phyloP scores from a whole-genome alignment of 2,797 vertebrate species.

The Catharus ustulatus region DNA sequence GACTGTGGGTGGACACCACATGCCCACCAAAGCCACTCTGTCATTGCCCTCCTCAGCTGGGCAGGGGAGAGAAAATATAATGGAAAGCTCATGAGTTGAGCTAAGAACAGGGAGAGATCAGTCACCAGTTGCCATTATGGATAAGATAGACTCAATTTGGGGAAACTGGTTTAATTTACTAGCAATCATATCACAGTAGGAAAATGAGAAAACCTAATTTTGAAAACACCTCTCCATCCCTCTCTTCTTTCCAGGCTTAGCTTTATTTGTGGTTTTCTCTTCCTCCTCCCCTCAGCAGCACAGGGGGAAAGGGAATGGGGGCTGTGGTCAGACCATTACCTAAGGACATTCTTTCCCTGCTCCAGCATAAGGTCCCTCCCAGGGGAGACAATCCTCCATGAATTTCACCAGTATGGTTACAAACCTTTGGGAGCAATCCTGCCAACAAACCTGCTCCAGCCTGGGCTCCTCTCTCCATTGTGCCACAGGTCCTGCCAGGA shows the following conservation, averaged over 20 bases:
- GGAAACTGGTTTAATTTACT: background rate
- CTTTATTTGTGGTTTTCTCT: background rate
- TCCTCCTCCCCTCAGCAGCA: background rate
- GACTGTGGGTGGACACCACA: accelerated
- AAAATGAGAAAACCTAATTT: background rate
- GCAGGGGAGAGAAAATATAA: background rate
- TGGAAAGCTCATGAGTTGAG: background rate
- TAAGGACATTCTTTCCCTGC: background rate
- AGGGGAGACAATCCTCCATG: background rate
- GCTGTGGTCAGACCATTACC: background rate
- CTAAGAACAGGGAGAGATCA: background rate
- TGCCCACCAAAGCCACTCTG: background rate
- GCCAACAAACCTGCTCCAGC: background rate
- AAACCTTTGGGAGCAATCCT: background rate
- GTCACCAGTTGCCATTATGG: background rate
- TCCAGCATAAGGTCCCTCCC: background rate
- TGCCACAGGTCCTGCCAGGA: background rate
- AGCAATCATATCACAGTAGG: background rate
- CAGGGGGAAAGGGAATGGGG: background rate
- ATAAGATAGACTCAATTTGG: background rate
- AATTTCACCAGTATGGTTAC: background rate
- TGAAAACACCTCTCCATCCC: background rate
- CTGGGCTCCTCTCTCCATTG: background rate
- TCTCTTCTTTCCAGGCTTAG: background rate
- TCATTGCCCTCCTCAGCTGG: background rate